Evolutionary conservation across 2,113 vertebrate species (phyloP).

Genomic region (Eudyptes chrysolophus): DNA sequence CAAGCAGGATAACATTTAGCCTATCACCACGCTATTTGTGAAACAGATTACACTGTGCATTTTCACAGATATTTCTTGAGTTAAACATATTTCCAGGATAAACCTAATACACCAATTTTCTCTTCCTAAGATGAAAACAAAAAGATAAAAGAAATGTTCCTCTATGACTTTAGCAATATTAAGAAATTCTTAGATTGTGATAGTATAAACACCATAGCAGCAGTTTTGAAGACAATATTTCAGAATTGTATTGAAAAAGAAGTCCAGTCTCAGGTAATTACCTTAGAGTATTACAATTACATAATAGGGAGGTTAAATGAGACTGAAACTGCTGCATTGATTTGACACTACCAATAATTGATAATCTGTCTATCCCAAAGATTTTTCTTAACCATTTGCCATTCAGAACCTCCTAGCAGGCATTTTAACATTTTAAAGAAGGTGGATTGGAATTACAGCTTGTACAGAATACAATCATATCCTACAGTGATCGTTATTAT

Average conservation of each 20-base stretch:
- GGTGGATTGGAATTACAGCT: neutral
- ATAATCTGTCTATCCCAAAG: neutral
- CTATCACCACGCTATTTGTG: neutral
- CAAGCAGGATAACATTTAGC: neutral
- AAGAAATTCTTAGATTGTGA: neutral
- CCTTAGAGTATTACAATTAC: neutral
- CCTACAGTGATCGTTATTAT: rapidly evolving
- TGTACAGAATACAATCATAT: neutral
- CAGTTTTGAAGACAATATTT: neutral
- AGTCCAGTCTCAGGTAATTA: neutral
- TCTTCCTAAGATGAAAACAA: neutral
- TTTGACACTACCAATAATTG: slow-evolving; percentile 17
- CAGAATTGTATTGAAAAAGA: neutral
- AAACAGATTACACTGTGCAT: neutral
- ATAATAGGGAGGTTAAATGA: neutral
- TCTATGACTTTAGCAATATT: neutral
- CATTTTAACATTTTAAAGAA: neutral
- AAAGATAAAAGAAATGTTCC: neutral
- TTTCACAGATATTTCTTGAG: neutral
- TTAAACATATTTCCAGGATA: neutral
- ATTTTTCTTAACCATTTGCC: neutral
- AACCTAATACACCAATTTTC: neutral
- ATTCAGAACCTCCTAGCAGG: neutral
- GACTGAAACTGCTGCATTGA: neutral
- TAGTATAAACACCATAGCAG: neutral